Conservation (phyloP, 2,888 invertebrate species). For the Invenusta paracnida region DNA sequence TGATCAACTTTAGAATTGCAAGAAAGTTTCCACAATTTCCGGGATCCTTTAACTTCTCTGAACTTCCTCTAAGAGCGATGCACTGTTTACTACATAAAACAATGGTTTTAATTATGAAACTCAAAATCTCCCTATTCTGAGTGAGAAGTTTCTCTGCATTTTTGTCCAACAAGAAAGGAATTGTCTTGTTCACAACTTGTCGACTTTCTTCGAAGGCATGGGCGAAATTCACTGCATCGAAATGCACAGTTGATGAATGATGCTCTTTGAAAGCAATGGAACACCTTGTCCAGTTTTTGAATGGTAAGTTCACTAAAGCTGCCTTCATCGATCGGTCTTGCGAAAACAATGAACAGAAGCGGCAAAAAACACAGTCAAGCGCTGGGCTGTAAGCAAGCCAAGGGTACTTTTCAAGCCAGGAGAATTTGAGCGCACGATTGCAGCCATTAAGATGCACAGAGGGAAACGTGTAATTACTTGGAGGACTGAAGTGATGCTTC, state of each 20-base stretch:
- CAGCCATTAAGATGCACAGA: slow-evolving; percentile 8
- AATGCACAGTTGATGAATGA: not conserved
- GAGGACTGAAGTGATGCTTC: not conserved
- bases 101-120: slow-evolving; percentile 27
- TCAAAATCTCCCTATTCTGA: not conserved
- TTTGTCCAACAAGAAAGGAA: not conserved
- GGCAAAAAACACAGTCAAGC: slow-evolving; percentile 24
- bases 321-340: slow-evolving; percentile 3
- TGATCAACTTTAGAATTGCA: slow-evolving; percentile 23
- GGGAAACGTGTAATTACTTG: slow-evolving; percentile 3
- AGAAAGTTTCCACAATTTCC: slow-evolving; percentile 43
- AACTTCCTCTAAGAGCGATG: slow-evolving; percentile 40
- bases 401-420: slow-evolving; percentile 16
- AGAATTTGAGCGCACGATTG: slow-evolving; percentile 1
- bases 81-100: slow-evolving; percentile 39
- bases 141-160: not conserved
- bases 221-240: not conserved
- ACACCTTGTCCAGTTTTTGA: not conserved
- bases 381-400: slow-evolving; percentile 24
- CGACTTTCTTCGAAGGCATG: not conserved
- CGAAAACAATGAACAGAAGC: slow-evolving; percentile 3
- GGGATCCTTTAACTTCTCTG: not conserved
- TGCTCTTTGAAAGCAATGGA: not conserved
- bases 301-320: slow-evolving; percentile 18
- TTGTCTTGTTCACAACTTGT: not conserved